A percentile compares a stretch with the other conserved stretches of the same genome.
Conservation (phyloP, 2,797 vertebrate genomes). For the Eulemur rubriventer region DNA sequence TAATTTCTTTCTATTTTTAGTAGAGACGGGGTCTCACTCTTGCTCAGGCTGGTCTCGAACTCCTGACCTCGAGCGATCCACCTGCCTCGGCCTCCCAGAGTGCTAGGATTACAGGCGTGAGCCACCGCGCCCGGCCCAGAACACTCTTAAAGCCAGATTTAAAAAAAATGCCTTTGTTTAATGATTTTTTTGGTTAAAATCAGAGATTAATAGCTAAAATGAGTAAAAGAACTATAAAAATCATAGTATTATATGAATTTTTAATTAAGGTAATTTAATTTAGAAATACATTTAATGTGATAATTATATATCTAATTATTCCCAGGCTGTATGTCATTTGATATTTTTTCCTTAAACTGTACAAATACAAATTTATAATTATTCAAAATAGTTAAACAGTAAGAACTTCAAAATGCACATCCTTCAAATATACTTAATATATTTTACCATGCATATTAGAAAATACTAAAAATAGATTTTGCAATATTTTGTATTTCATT, state of each 20-base stretch:
- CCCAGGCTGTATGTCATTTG: neutral
- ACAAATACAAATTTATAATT: neutral
- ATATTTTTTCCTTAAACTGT: neutral
- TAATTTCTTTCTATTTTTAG: no score
- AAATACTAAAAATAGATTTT: neutral
- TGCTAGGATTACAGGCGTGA: no score
- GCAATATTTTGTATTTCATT: neutral
- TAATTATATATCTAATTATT: neutral
- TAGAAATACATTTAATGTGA: neutral
- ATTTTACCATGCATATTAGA: neutral
- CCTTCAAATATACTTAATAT: neutral
- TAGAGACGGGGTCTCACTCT: no score
- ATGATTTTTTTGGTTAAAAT: neutral
- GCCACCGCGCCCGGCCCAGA: no score
- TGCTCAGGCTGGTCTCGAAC: no score
- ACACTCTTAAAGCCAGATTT: neutral
- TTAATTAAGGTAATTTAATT: neutral
- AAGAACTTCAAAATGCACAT: neutral
- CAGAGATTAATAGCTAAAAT: neutral
- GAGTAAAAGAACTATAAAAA: neutral
- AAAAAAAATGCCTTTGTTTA: neutral
- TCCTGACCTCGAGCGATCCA: no score
- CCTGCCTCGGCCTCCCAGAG: no score
- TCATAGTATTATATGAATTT: neutral
- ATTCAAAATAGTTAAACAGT: neutral